Percentiles rank a stretch among this genome's conserved stretches.
Evolutionary conservation across 1,140 invertebrate species (phyloP).

Genomic region (Calephelis virginiensis): DNA sequence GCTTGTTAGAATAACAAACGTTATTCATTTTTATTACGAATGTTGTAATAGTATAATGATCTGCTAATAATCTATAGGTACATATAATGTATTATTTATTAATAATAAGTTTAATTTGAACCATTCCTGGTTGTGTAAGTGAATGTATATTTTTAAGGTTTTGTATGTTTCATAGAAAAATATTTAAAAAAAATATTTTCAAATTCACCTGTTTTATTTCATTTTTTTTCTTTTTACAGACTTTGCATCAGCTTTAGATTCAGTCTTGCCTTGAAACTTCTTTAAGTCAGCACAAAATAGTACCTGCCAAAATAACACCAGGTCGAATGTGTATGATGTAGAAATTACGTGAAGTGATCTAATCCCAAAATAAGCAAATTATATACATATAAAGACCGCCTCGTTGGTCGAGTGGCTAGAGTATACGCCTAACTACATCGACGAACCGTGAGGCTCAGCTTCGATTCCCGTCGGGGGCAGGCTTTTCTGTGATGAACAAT

Average conservation of each 20-base stretch:
- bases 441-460: too few species aligned
- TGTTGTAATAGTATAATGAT: too few species aligned
- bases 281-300: conserved; percentile 87
- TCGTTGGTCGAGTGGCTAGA: too few species aligned
- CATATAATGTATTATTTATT: conserved; percentile 15
- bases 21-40: too few species aligned
- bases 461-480: too few species aligned
- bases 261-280: conserved; percentile 79
- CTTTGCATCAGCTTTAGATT: conserved; percentile 38
- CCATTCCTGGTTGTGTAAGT: conserved; percentile 56
- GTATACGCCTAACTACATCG: too few species aligned
- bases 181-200: conserved; percentile 11
- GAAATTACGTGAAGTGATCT: conserved; percentile 1
- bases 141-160: neutral
- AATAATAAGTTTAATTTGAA: conserved; percentile 34
- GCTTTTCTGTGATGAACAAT: too few species aligned
- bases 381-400: too few species aligned
- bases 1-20: too few species aligned
- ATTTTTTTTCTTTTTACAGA: conserved; percentile 46
- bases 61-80: too few species aligned
- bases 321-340: neutral
- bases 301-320: conserved; percentile 62
- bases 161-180: neutral
- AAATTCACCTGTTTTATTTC: conserved; percentile 40
- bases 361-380: too few species aligned